These are phyloP conservation scores for Shargacucullia verbasci DNA, from an alignment of 2,888 invertebrate genomes.

Conservation along the genomic window DNA sequence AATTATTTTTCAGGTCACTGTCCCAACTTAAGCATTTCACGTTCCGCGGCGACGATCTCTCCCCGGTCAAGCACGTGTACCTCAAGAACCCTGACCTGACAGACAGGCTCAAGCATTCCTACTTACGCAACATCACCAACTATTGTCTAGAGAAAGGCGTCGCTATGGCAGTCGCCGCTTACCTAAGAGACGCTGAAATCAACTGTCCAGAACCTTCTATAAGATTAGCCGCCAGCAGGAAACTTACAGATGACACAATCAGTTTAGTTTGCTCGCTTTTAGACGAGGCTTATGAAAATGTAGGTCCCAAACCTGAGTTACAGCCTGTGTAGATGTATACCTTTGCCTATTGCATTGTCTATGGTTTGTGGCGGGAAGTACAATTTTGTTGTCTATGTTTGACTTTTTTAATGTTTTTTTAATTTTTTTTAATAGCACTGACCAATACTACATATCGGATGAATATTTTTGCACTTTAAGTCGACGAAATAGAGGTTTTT, in stretches of 20 bases:
- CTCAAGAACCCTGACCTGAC: conserved; percentile 86
- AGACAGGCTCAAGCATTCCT: conserved; percentile 81
- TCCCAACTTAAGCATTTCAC: conserved; percentile 79
- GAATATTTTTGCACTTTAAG: conserved; percentile 14
- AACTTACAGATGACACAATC: conserved; percentile 91
- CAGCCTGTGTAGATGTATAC: conserved; percentile 52
- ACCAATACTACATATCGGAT: conserved; percentile 8
- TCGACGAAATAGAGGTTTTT: not conserved
- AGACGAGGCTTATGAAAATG: conserved; percentile 80
- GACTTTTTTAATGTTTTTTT: conserved; percentile 12
- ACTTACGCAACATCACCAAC: conserved; percentile 90
- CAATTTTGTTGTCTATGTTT: conserved; percentile 35
- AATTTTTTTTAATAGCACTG: conserved; percentile 7
- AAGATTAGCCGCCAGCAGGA: conserved; percentile 91
- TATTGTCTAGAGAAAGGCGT: conserved; percentile 91
- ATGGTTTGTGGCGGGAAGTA: conserved; percentile 42
- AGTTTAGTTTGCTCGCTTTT: conserved; percentile 71
- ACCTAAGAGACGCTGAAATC: conserved; percentile 91
- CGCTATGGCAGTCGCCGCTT: conserved; percentile 92
- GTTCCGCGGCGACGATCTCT: conserved; percentile 90
- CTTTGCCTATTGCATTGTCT: conserved; percentile 23
- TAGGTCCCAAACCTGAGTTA: conserved; percentile 76
- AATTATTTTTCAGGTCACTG: conserved; percentile 75
- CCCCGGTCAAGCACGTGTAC: conserved; percentile 94
- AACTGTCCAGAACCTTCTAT: conserved; percentile 92